Base-by-base conservation (phyloP, 1,140 invertebrate species). In the Leucophenga varia region DNA sequence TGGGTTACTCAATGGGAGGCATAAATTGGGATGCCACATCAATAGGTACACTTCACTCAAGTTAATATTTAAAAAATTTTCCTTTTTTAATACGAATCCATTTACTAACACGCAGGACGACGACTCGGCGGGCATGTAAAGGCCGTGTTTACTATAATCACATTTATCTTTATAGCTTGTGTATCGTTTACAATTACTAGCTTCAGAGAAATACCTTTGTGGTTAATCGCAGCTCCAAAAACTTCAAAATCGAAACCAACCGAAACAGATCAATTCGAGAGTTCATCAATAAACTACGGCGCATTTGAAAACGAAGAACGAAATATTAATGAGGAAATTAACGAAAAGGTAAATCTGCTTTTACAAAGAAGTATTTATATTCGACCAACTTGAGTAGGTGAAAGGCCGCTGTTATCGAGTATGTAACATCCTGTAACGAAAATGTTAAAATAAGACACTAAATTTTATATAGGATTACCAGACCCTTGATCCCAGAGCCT, bases 1-100 rank as follows among this genome's bases (percentile, higher is more conserved):
- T 97, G 70, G 95, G 95, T 0, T 97, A 97, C 71, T 86, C 88
- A 3, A 82, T 97, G 57, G 93, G 94, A 12, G 93, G 90, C 0
- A 88, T 97, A 18, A 89, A 97, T 72, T 98, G 95, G 95, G 90
- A 95, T 65, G 83, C 81, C 32, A 93, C 89, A 0, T 77, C 82
- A 43, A 80, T 95, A 49, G 90, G 87, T 87, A 61, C 55, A 53
- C 52, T n/a, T n/a, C n/a, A n/a, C n/a, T n/a, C n/a, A n/a, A n/a
- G n/a, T n/a, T n/a, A n/a, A n/a, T n/a, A n/a, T n/a, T n/a, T n/a
- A n/a, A n/a, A n/a, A n/a, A n/a, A n/a, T n/a, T n/a, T n/a, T n/a
- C n/a, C n/a, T n/a, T n/a, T n/a, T n/a, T n/a, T n/a, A n/a, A n/a
- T n/a, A n/a, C n/a, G n/a, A n/a, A n/a, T n/a, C n/a, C n/a, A n/a